Conservation (phyloP, 2,888 invertebrate genomes). For the Hypomecis punctinalis region DNA sequence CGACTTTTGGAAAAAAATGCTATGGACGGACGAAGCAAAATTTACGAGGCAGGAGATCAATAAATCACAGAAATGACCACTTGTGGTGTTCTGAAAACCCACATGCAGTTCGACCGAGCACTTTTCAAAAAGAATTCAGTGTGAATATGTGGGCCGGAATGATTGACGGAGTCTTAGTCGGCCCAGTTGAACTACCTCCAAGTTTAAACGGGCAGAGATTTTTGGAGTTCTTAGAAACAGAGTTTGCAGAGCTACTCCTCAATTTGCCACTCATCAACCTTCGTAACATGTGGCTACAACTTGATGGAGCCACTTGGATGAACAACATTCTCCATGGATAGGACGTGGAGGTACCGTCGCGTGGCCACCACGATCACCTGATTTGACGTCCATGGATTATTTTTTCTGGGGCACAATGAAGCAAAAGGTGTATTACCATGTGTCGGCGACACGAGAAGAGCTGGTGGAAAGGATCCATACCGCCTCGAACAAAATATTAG, state of each 20-base stretch:
- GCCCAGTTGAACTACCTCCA: constrained; percentile 5
- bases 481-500: too few species aligned
- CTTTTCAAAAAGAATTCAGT: constrained; percentile 6
- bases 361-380: too few species aligned
- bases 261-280: too few species aligned
- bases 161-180: constrained; percentile 8
- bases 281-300: too few species aligned
- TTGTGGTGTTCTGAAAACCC: constrained; percentile 8
- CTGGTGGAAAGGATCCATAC: too few species aligned
- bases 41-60: constrained; percentile 7
- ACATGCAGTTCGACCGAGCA: constrained; percentile 8
- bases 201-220: constrained; percentile 8
- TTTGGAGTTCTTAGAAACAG: constrained; percentile 1
- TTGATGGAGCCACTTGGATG: too few species aligned
- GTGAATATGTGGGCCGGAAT: constrained; percentile 13
- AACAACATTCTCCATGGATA: too few species aligned
- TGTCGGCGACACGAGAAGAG: too few species aligned
- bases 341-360: too few species aligned
- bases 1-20: constrained; percentile 2
- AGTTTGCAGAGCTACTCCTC: neutral
- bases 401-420: too few species aligned
- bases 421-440: too few species aligned
- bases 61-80: constrained; percentile 6
- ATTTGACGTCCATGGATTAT: too few species aligned
- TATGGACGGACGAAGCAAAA: constrained; percentile 14